These are phyloP conservation scores for Dromius quadrimaculatus DNA, from an alignment of 2,888 invertebrate genomes.

Conservation along the genomic window DNA sequence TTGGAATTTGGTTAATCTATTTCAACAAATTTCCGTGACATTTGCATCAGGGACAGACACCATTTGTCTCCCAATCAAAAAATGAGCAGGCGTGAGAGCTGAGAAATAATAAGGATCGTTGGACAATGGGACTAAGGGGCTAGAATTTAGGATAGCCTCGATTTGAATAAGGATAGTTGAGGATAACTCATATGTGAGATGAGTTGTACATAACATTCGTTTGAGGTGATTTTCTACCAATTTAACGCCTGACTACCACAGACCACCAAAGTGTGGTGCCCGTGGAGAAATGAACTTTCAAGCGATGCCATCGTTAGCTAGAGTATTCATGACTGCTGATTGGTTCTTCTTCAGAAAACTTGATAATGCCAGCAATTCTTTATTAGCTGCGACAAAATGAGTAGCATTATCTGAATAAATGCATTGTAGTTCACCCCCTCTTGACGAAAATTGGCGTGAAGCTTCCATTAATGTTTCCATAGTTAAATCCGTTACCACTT, in stretches of 20 bases:
- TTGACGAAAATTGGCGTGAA: constrained; percentile 46
- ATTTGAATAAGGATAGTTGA: constrained; percentile 56
- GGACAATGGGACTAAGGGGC: constrained; percentile 58
- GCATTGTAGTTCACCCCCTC: constrained; percentile 47
- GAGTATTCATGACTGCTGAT: background rate
- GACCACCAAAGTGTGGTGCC: constrained; percentile 56
- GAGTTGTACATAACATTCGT: constrained; percentile 45
- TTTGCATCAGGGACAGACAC: too few species aligned
- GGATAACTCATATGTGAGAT: constrained; percentile 54
- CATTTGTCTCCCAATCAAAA: constrained; percentile 58
- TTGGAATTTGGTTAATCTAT: too few species aligned
- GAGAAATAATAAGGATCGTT: constrained; percentile 55
- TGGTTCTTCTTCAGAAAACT: background rate
- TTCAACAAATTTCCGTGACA: too few species aligned
- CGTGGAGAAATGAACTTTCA: constrained; percentile 55
- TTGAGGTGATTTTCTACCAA: constrained; percentile 54
- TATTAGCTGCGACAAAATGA: constrained; percentile 55
- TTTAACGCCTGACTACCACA: constrained; percentile 56
- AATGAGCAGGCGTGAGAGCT: constrained; percentile 59
- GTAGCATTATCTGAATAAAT: constrained; percentile 53
- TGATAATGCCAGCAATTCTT: constrained; percentile 32
- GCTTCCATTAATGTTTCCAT: constrained; percentile 49
- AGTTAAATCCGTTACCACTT: constrained; percentile 49
- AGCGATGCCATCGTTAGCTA: constrained; percentile 34
- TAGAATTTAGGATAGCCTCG: constrained; percentile 59